Conservation (phyloP, 2,113 vertebrate genomes). For the Lipotes vexillifer region DNA sequence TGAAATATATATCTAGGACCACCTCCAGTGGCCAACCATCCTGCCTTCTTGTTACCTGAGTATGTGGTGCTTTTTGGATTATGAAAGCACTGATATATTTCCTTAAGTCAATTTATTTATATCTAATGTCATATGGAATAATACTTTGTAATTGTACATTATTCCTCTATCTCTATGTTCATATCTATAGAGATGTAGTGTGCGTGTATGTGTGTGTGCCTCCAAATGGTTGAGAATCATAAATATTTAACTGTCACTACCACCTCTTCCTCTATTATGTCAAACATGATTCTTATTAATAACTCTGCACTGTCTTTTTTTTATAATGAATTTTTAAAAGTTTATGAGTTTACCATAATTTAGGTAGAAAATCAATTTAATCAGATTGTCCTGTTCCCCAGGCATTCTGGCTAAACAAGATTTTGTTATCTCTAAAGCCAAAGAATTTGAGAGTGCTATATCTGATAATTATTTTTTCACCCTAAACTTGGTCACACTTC, state of each 20-base stretch:
- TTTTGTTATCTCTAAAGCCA: conserved; percentile 10
- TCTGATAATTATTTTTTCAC: conserved; percentile 27
- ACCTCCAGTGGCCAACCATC: no score
- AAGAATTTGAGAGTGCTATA: neutral
- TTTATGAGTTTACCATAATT: conserved; percentile 12
- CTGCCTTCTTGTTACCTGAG: neutral
- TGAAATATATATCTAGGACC: neutral
- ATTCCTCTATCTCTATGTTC: neutral
- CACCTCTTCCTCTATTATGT: neutral
- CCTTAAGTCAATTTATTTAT: neutral
- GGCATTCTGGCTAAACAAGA: neutral
- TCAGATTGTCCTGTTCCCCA: neutral
- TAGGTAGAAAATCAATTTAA: conserved; percentile 26
- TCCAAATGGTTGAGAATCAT: neutral
- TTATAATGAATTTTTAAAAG: neutral
- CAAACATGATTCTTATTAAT: neutral
- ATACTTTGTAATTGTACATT: neutral
- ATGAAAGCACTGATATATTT: neutral
- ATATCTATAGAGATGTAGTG: neutral
- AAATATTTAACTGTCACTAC: neutral
- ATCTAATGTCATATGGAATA: neutral
- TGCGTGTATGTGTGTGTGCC: no score
- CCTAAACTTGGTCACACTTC: neutral
- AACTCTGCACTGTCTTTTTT: neutral
- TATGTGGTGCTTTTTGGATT: neutral